A percentile compares a stretch with the other conserved stretches of the same genome.
phyloP scores from a whole-genome alignment of 2,113 vertebrate species.

The Thamnophis sirtalis region DNA sequence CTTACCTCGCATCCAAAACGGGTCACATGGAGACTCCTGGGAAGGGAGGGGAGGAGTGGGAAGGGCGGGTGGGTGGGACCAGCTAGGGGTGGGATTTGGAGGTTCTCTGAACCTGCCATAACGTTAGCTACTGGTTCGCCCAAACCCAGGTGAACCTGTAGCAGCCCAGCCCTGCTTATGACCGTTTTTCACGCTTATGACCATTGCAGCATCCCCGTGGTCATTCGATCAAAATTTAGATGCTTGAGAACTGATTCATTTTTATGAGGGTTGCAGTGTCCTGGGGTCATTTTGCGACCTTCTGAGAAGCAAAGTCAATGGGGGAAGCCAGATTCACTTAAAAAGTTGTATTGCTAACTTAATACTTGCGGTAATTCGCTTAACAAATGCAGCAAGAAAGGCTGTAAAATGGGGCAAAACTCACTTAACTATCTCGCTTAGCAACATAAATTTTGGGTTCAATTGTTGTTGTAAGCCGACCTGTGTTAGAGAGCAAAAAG shows the following conservation, averaged over 20 bases:
- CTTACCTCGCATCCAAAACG: too few relatives aligned
- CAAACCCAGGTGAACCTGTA: too few relatives aligned
- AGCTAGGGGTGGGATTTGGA: too few relatives aligned
- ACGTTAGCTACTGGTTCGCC: too few relatives aligned
- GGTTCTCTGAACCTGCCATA: too few relatives aligned
- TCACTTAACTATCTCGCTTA: too few relatives aligned
- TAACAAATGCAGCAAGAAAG: not conserved
- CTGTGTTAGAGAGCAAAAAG: not conserved
- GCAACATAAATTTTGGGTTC: too few relatives aligned
- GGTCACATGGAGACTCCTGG: too few relatives aligned
- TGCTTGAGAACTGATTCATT: not conserved
- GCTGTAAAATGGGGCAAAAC: too few relatives aligned
- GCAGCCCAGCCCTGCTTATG: not conserved
- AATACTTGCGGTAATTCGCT: not conserved
- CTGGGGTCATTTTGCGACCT: not conserved
- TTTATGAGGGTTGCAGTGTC: not conserved
- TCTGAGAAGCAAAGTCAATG: not conserved
- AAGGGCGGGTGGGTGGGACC: too few relatives aligned
- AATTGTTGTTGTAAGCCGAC: too few relatives aligned
- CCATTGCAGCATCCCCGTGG: not conserved
- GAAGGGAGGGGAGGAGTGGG: too few relatives aligned
- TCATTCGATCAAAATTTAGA: not conserved
- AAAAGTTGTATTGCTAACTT: not conserved
- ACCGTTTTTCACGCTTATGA: not conserved
- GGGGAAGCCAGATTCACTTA: not conserved